Base-by-base conservation (phyloP, 1,140 invertebrate species). In the Caenorhabditis latens region DNA sequence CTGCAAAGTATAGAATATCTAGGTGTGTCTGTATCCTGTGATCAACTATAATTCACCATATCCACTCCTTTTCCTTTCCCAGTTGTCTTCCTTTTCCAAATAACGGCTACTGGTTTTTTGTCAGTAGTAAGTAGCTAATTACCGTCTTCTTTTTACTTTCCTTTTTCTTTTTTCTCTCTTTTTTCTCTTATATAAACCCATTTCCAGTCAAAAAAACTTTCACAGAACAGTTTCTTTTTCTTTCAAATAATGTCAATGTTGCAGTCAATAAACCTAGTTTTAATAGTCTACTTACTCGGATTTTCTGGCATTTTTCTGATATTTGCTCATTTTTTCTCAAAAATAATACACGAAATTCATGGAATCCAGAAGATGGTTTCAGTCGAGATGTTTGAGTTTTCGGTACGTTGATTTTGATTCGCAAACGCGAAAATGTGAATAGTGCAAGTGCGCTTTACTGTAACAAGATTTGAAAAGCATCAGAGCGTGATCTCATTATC, bases 311-410 rank as follows among this genome's bases (percentile, higher is more conserved):
- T 71, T 19, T 46, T 46, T 16, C 14, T 71, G 16, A 43, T 71
- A 43, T 43, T 46, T n/a, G 40, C 65, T 43, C 42, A 43, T 71
- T 71, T 43, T 19, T 46, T 71, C 5, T 16, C 14, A 6, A 43
- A 46, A 71, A 46, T 71, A 16, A 16, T 71, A 43, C 65, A 43
- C 8, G 65, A 71, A 71, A 46, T 71, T 71, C 65, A 71, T 1
- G 65, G 42, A 71, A 14, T 71, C 16, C 40, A 71, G 40, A 71
- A 46, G 19, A 46, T 46, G 40, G 42, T 71, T n/a, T 4, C 40
- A 43, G 42, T 71, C 4, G 65, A 71, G 21, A 46, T 71, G 16
- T 19, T 43, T 13, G 65, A 71, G 16, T 71, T 71, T 71, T 71
- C 65, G 13, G 65, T 71, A 19, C 43, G 40, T 43, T 43, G 32